phyloP scores from a whole-genome alignment of 2,797 vertebrate genomes.

The Chiloscyllium punctatum region DNA sequence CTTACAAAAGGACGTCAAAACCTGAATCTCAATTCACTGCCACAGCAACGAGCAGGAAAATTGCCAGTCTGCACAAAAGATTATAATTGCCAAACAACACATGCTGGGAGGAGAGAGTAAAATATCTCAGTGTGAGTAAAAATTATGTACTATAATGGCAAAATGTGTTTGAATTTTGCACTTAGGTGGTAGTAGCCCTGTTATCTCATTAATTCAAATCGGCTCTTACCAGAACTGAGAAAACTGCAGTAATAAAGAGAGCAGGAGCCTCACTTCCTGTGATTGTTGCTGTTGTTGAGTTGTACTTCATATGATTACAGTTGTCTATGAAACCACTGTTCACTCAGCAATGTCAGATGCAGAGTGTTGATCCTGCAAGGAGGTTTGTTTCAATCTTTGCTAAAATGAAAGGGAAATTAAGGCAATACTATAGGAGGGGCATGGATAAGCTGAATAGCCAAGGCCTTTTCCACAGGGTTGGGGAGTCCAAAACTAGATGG shows the following conservation, averaged over 20 bases:
- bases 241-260: background rate
- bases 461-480: no score
- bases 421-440: background rate
- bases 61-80: background rate
- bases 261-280: background rate
- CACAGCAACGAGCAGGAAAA: background rate
- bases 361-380: background rate
- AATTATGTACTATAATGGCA: background rate
- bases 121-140: background rate
- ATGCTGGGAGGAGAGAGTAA: background rate
- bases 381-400: background rate
- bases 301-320: background rate
- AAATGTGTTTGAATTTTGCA: background rate
- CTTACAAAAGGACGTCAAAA: background rate
- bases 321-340: background rate
- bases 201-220: constrained; percentile 13
- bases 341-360: background rate
- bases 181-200: background rate
- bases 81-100: background rate
- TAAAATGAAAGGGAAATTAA: background rate
- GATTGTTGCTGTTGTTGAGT: background rate
- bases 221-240: background rate
- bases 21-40: background rate
- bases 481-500: no score
- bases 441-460: no score